These are phyloP conservation scores for Holacanthella duospinosa DNA, from an alignment of 2,888 invertebrate genomes.

Conservation along the genomic window DNA sequence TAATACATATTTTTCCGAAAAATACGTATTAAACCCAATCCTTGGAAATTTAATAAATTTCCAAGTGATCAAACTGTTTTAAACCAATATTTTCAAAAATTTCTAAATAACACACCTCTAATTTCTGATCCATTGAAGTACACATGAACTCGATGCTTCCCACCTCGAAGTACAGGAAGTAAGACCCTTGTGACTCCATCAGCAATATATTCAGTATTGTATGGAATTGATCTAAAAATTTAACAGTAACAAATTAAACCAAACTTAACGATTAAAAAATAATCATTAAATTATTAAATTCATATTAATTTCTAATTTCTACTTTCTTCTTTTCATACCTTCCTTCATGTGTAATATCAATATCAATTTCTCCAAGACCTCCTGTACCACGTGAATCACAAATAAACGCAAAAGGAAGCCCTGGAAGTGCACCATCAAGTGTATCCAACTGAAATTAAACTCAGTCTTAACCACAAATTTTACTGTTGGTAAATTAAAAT, in stretches of 20 bases:
- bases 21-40: no score
- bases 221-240: conserved; percentile 56
- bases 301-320: no score
- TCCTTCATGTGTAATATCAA: conserved; percentile 84
- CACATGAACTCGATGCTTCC: conserved; percentile 66
- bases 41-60: no score
- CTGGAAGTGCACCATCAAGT: conserved; percentile 54
- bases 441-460: conserved; percentile 32
- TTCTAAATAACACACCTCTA: conserved; percentile 48
- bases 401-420: conserved; percentile 76
- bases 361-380: conserved; percentile 73
- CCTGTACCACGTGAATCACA: conserved; percentile 65
- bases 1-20: no score
- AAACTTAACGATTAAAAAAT: neutral
- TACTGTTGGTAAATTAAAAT: neutral
- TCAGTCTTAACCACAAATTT: neutral
- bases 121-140: conserved; percentile 88
- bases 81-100: no score
- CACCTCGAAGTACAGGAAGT: conserved; percentile 50
- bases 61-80: no score
- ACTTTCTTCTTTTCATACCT: no score
- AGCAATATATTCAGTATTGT: conserved; percentile 68
- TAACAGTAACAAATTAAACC: neutral
- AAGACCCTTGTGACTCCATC: conserved; percentile 48
- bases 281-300: neutral